phyloP scores from a whole-genome alignment of 2,113 vertebrate genomes.

The Lampris megalopsis region DNA sequence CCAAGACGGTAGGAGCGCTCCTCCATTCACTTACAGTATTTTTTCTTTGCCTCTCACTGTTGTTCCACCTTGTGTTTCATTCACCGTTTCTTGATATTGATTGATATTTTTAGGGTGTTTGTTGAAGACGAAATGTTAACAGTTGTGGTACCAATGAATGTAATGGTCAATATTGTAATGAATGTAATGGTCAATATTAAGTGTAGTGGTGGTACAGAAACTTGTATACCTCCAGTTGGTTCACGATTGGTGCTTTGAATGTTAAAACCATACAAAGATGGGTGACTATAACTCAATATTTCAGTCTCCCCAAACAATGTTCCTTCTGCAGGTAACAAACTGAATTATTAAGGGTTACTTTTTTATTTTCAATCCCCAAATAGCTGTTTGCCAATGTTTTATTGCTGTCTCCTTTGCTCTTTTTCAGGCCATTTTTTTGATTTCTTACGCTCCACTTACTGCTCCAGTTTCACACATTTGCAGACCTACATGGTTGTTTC shows the following conservation, averaged over 20 bases:
- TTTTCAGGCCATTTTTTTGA: not conserved
- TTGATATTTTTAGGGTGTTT: too few relatives aligned
- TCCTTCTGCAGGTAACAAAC: too few relatives aligned
- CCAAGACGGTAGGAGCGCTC: constrained; percentile 86
- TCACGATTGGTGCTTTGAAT: not conserved
- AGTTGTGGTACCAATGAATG: too few relatives aligned
- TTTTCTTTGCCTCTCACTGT: too few relatives aligned
- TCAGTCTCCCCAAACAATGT: too few relatives aligned
- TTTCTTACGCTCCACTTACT: not conserved
- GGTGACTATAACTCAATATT: too few relatives aligned
- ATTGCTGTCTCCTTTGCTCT: not conserved
- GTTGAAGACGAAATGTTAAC: too few relatives aligned
- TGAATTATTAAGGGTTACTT: not conserved
- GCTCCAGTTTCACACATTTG: not conserved
- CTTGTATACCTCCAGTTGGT: too few relatives aligned
- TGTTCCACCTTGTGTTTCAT: not conserved
- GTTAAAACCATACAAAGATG: not conserved
- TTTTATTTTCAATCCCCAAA: not conserved
- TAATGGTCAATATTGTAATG: too few relatives aligned
- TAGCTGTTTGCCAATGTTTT: not conserved
- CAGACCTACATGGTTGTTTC: not conserved
- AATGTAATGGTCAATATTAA: too few relatives aligned
- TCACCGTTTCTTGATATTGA: not conserved
- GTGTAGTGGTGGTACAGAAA: too few relatives aligned
- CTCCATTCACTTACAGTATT: not conserved